Conservation (phyloP, 2,113 vertebrate genomes). For the Clarias gariepinus region DNA sequence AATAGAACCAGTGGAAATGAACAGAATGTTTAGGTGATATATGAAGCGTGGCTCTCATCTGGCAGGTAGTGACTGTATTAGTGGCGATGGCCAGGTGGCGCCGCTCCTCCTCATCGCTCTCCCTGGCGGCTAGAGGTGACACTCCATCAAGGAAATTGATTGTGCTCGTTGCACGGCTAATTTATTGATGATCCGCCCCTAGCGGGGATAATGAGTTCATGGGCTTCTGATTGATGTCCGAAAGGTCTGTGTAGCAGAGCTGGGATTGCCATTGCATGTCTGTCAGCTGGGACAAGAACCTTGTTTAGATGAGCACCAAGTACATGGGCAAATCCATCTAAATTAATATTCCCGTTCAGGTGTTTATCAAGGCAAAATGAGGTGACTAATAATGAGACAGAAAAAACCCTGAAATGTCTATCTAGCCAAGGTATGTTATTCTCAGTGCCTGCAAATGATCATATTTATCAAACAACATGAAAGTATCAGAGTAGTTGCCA, state of each 20-base stretch:
- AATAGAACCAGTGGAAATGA: conserved; percentile 41
- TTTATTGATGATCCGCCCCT: conserved; percentile 74
- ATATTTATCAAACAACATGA: neutral
- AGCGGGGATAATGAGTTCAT: conserved; percentile 67
- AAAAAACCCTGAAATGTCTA: neutral
- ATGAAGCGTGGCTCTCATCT: conserved; percentile 34
- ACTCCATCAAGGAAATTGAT: conserved; percentile 73
- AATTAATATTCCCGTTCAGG: conserved; percentile 40
- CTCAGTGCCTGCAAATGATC: neutral
- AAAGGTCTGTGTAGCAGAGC: conserved; percentile 44
- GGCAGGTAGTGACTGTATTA: conserved; percentile 56
- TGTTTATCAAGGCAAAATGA: conserved; percentile 14
- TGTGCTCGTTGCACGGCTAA: conserved; percentile 71
- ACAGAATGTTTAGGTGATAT: conserved; percentile 48
- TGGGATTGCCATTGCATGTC: conserved; percentile 46
- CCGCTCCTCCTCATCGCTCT: conserved; percentile 63
- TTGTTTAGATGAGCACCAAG: conserved; percentile 32
- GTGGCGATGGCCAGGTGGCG: conserved; percentile 61
- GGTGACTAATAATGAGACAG: neutral
- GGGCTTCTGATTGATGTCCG: conserved; percentile 67
- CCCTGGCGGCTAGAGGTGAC: conserved; percentile 72
- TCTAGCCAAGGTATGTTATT: neutral
- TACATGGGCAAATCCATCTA: conserved; percentile 40
- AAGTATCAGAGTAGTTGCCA: neutral
- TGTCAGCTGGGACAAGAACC: conserved; percentile 34